Base-by-base conservation (phyloP, 1,140 invertebrate genomes). In the Himalopsyche phryganea region DNA sequence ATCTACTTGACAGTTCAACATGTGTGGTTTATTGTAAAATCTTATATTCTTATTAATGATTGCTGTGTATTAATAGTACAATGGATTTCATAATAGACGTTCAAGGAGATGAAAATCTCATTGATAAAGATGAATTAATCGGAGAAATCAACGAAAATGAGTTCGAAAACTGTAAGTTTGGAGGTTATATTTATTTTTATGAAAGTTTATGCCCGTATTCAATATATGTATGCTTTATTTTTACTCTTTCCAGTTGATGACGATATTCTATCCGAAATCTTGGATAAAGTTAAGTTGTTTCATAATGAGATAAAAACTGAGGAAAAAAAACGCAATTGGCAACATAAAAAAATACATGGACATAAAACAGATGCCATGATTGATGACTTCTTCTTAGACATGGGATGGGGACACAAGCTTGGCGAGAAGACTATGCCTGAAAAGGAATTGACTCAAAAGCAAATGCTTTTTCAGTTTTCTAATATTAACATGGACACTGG, bases 401-500 rank as follows among this genome's bases (percentile, higher is more conserved):
- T 63, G 47, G 56, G 56, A 11, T 63, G 61, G 61, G 56, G 51
- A 1, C 1, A 1, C 5, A 48, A 56, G 14, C 50, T 65, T 56
- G 66, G 41, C 40, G 47, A 45, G 40, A 67, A 11, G 58, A 65
- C 44, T 57, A 53, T n/a, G 51, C 61, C 14, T 10, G 44, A 38
- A 19, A 65, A 53, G 65, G 52, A 63, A 36, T 14, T 20, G 7
- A 42, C 50, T 42, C 49, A 63, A 65, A 60, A 55, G 55, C 53
- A 28, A 6, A 36, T 14, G 11, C 52, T 4, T 33, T 32, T 10
- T 13, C 67, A 67, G 46, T 75, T 76, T 52, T 69, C 72, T 2
- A 70, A 76, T 36, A 67, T 76, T 35, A 75, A 80, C 50, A 47
- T 75, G 54, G 71, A 78, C 47, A 76, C 69, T n/a, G 77, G 76